Percentiles rank a stretch among this genome's conserved stretches.
These are phyloP conservation scores for Rhinichthys osculus DNA, from an alignment of 2,797 vertebrate genomes.

Conservation along the genomic window DNA sequence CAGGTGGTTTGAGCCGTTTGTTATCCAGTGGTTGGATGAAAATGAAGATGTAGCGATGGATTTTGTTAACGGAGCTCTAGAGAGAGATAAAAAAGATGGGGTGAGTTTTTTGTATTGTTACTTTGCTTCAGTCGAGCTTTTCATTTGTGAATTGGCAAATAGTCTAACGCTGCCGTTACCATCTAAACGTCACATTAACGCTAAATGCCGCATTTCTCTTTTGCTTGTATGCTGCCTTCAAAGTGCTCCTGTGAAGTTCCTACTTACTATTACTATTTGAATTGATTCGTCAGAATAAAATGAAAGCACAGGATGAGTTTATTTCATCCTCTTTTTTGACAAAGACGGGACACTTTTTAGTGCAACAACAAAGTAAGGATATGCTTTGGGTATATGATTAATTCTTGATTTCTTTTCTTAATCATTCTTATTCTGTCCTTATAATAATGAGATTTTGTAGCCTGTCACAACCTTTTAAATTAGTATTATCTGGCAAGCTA, in stretches of 20 bases:
- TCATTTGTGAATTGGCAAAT: slow-evolving; percentile 13
- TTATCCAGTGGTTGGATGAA: slow-evolving; percentile 98
- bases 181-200: slow-evolving; percentile 7
- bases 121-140: not conserved
- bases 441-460: not conserved
- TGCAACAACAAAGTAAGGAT: not conserved
- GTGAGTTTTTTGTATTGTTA: slow-evolving; percentile 77
- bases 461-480: not conserved
- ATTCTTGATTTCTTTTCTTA: not conserved
- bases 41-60: slow-evolving; percentile 98
- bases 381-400: not conserved
- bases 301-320: not conserved
- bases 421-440: not conserved
- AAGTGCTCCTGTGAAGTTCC: not conserved
- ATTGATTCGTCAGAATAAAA: not conserved
- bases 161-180: not conserved
- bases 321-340: not conserved
- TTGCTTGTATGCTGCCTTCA: not conserved
- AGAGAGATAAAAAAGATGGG: slow-evolving; percentile 97
- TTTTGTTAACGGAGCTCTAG: slow-evolving; percentile 94
- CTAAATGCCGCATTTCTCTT: not conserved
- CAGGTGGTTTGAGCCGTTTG: slow-evolving; percentile 99
- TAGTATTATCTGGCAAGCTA: not conserved
- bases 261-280: not conserved
- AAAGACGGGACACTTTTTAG: not conserved